These are phyloP conservation scores for Drusus annulatus DNA, from an alignment of 1,140 invertebrate genomes.

Conservation along the genomic window DNA sequence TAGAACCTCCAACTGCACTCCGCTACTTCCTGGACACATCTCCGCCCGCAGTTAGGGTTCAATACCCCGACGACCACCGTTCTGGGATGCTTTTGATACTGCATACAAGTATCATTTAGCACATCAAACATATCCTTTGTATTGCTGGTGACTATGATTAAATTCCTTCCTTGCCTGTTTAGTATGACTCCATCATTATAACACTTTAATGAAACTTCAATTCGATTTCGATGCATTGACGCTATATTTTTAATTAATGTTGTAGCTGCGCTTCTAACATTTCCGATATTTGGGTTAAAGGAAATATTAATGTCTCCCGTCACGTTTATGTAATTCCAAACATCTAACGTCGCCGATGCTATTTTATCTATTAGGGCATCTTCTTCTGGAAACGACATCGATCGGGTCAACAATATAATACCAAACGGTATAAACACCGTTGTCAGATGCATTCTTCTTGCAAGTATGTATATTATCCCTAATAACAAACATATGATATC, in stretches of 20 bases:
- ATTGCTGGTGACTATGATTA: constrained; percentile 1
- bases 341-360: not conserved
- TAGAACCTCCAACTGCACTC: constrained; percentile 2
- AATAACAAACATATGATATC: too few relatives aligned
- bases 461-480: too few relatives aligned
- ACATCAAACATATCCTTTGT: constrained; percentile 2
- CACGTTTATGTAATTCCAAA: not conserved
- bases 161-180: not conserved
- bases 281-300: not conserved
- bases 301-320: not conserved
- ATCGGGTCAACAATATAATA: too few relatives aligned
- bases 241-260: not conserved
- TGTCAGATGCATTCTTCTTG: too few relatives aligned
- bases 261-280: not conserved
- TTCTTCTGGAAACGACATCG: too few relatives aligned
- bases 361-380: not conserved
- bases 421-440: too few relatives aligned
- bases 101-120: constrained; percentile 9
- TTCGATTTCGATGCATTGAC: not conserved
- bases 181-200: not conserved
- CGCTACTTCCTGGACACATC: constrained; percentile 14
- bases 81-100: constrained; percentile 12
- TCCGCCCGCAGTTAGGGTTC: not conserved
- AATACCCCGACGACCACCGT: constrained; percentile 3
- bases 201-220: constrained; percentile 1